Evolutionary conservation across 2,888 invertebrate genomes (phyloP), one percentile per base, ranked within the genome.

Genomic region (Calliphora vomitoria): DNA sequence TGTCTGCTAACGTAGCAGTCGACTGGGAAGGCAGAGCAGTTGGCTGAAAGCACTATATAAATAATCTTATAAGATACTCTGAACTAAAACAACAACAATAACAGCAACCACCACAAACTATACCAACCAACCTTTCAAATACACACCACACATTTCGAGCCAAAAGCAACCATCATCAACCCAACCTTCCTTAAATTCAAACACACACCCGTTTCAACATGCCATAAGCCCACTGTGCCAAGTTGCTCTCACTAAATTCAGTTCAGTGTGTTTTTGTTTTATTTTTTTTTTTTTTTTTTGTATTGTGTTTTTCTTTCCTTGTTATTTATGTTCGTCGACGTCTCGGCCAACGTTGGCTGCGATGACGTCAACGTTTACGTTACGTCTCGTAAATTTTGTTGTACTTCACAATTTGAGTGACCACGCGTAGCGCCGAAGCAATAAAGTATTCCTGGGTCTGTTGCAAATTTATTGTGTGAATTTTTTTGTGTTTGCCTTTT

Each of bases 21-120:
- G 35, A 71, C 64, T 53, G 6, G n/a, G 50, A 25, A 38, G 13
- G 13, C 76, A 75, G 71, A 50, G 79, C 69, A 64, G 78, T 71
- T 55, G 68, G 47, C 80, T 66, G 55, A 86, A 66, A 88, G 87
- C 89, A 91, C 91, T 92, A 91, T 90, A 92, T 92, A 92, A 92
- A 92, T 91, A 92, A 92, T 92, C 91, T 92, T 92, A 91, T 92
- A 92, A 92, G 92, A 92, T 90, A 91, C 91, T 90, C 89, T 86
- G 81, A 85, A 82, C 87, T 86, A 60, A 60, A 72, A 44, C 64
- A 76, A 66, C 25, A 25, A 25, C 25, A 58, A 41, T n/a, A 35
- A 78, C 35, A 74, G 81, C 62, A 60, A 55, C 81, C 76, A 53
- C 44, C 68, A 88, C 74, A 10, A 76, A 58, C 13, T 8, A 72